phyloP scores from a whole-genome alignment of 2,113 vertebrate species.

The Cyanocitta stelleri region DNA sequence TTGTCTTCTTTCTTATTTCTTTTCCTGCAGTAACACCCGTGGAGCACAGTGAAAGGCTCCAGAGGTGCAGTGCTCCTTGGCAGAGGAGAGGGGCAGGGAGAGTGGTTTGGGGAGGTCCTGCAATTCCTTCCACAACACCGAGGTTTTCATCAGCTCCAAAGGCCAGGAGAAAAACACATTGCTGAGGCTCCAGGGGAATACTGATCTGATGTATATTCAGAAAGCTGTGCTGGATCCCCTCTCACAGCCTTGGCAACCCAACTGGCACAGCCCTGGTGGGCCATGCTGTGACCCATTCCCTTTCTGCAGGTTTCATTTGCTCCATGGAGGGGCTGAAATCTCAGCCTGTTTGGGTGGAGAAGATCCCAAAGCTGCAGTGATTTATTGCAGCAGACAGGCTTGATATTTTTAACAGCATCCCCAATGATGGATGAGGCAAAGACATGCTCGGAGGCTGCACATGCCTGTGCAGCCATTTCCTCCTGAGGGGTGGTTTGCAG shows the following conservation, averaged over 20 bases:
- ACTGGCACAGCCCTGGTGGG: rapidly evolving
- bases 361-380: background rate
- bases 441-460: background rate
- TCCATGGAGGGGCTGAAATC: background rate
- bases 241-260: background rate
- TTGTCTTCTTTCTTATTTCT: background rate
- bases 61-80: background rate
- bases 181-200: background rate
- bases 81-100: background rate
- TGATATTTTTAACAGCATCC: background rate
- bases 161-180: background rate
- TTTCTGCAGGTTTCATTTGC: background rate
- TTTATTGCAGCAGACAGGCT: background rate
- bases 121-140: rapidly evolving
- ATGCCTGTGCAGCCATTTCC: background rate
- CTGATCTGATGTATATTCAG: background rate
- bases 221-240: rapidly evolving
- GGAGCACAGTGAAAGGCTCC: background rate
- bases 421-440: background rate
- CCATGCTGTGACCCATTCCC: background rate
- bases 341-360: background rate
- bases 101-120: rapidly evolving
- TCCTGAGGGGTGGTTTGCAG: background rate
- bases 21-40: rapidly evolving
- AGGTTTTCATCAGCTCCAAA: background rate